These are phyloP conservation scores for Lordiphosa collinella DNA, from an alignment of 1,140 invertebrate species.

Conservation along the genomic window DNA sequence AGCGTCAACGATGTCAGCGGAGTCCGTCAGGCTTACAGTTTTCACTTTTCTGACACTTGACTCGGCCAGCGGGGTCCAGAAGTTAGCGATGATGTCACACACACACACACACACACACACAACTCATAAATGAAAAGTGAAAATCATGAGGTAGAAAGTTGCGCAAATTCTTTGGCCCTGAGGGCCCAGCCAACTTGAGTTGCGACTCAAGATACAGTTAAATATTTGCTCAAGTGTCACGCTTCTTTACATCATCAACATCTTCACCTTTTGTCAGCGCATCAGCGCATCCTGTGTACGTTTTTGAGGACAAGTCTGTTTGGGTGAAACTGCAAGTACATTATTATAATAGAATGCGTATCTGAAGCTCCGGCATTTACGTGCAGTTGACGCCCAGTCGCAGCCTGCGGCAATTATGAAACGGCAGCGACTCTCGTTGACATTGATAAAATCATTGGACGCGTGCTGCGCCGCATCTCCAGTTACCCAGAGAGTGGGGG, in stretches of 20 bases:
- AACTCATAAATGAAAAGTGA: slow-evolving; percentile 77
- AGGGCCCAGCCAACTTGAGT: slow-evolving; percentile 20
- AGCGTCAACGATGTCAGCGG: slow-evolving; percentile 4
- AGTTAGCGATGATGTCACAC: slow-evolving; percentile 65
- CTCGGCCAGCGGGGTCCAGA: slow-evolving; percentile 52
- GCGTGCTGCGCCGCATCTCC: slow-evolving; percentile 46
- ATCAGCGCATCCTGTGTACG: slow-evolving; percentile 66
- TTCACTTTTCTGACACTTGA: slow-evolving; percentile 78
- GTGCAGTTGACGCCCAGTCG: slow-evolving; percentile 45
- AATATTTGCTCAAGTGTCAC: slow-evolving; percentile 73
- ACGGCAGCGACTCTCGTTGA: slow-evolving; percentile 52
- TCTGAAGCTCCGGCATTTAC: slow-evolving; percentile 31
- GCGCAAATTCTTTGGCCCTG: slow-evolving; percentile 69
- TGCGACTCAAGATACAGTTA: slow-evolving; percentile 42
- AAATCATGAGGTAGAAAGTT: slow-evolving; percentile 70
- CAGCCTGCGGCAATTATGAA: slow-evolving; percentile 53
- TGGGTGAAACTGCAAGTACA: slow-evolving; percentile 47
- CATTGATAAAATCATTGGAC: slow-evolving; percentile 70
- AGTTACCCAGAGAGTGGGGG: slow-evolving; percentile 5
- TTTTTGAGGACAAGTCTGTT: slow-evolving; percentile 64
- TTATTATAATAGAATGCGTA: slow-evolving; percentile 35
- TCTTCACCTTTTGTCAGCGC: slow-evolving; percentile 31
- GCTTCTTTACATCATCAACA: slow-evolving; percentile 67
- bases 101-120: slow-evolving; percentile 32
- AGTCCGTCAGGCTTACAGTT: slow-evolving; percentile 36